Base-by-base conservation (phyloP, 2,888 invertebrate genomes). In the Conops quadrifasciatus region DNA sequence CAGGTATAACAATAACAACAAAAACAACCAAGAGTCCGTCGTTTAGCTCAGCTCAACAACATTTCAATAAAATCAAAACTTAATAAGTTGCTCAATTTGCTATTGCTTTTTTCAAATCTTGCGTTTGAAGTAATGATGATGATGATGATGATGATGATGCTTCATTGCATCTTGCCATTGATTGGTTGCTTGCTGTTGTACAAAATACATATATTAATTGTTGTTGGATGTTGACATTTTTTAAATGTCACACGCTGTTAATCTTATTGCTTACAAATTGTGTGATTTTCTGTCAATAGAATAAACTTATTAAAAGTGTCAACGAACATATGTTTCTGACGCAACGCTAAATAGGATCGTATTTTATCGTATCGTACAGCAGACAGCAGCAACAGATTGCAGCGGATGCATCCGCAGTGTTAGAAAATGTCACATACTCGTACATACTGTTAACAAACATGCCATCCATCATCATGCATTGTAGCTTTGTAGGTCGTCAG, bases 181-280 rank as follows among this genome's bases (percentile, higher is more conserved):
- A 15, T 36, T 16, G 65, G 65, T 30, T 65, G 28, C 19, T 43
- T 62, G 43, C n/a, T n/a, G n/a, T n/a, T n/a, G n/a, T n/a, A n/a
- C n/a, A n/a, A n/a, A n/a, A n/a, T n/a, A n/a, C n/a, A n/a, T n/a
- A 53, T 36, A 9, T 36, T 36, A 36, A 36, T n/a, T 24, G 62
- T 26, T 60, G 53, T n/a, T 69, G 69, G 24, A 36, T 73, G 76
- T 74, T 80, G 80, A 78, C 80, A 80, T 80, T 80, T 77, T 68
- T 75, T 77, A 80, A 80, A 80, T 80, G 80, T 80, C 80, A 80
- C 76, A 74, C 24, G 5, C 4, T 19, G 15, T 11, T 49, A 24
- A 19, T 36, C 30, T 45, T 47, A 36, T 36, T 36, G 36, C 9
- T 9, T 7, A 36, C 36, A 36, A 36, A 36, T 36, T 36, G n/a